These are phyloP conservation scores for Salarias fasciatus DNA, from an alignment of 2,797 vertebrate genomes.

Conservation along the genomic window DNA sequence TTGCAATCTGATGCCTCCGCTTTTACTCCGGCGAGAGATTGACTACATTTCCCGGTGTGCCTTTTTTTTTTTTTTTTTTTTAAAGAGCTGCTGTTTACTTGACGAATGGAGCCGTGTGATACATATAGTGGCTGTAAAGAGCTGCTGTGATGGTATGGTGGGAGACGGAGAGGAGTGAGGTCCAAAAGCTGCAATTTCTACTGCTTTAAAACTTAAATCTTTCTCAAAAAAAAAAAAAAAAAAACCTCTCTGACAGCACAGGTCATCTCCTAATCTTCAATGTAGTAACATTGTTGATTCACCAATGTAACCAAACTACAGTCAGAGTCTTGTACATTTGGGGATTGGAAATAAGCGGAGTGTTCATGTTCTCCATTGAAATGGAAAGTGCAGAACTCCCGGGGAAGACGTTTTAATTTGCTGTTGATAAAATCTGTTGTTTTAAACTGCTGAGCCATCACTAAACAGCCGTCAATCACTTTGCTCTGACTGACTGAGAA, in stretches of 20 bases:
- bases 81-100: conserved; percentile 12
- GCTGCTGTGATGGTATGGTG: background rate
- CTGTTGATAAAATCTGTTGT: no score
- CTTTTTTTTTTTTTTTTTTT: background rate
- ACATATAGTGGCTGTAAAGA: conserved; percentile 13
- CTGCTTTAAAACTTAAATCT: no score
- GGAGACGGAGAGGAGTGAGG: background rate
- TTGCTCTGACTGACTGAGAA: no score
- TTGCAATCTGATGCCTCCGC: background rate
- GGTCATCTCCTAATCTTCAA: no score
- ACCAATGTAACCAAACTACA: background rate
- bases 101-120: conserved; percentile 27
- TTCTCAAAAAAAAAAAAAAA: no score
- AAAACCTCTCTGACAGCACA: no score
- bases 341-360: background rate
- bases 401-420: no score
- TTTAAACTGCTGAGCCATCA: no score
- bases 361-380: background rate
- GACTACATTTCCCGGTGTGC: conserved; percentile 7
- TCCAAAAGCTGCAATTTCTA: background rate
- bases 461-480: no score
- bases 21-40: background rate
- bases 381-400: background rate
- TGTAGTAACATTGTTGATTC: no score
- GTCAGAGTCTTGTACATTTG: background rate